Conservation (phyloP, 2,113 vertebrate species). For the Sander vitreus region DNA sequence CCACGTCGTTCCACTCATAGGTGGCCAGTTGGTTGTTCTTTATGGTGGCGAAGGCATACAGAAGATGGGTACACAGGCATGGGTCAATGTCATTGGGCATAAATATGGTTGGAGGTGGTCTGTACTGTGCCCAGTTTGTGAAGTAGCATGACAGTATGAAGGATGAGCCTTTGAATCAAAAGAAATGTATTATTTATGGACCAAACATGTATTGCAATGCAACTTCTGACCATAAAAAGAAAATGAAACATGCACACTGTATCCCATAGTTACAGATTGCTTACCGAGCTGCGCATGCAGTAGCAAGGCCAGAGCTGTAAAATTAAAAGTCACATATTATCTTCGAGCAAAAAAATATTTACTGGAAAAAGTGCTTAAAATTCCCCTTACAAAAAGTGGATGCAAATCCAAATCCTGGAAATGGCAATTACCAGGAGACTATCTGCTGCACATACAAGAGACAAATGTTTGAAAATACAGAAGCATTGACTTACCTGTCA, state of each 20-base stretch:
- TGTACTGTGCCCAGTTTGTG: conserved; percentile 79
- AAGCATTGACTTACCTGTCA: conserved; percentile 59
- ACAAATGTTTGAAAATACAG: background rate
- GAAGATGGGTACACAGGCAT: conserved; percentile 75
- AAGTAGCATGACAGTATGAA: conserved; percentile 81
- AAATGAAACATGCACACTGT: background rate
- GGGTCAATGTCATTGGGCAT: conserved; percentile 69
- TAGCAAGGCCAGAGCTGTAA: conserved; percentile 68
- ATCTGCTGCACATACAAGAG: background rate
- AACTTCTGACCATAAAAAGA: background rate
- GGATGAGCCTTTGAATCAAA: conserved; percentile 68
- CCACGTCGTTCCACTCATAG: conserved; percentile 70
- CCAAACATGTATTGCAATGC: background rate
- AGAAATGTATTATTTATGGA: background rate
- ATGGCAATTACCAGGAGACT: background rate
- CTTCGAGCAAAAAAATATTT: background rate
- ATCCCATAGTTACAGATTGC: conserved; percentile 11
- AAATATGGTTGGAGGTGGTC: conserved; percentile 64
- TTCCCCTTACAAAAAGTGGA: background rate
- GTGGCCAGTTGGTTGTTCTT: conserved; percentile 68
- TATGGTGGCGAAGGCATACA: conserved; percentile 77
- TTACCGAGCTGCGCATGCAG: conserved; percentile 74
- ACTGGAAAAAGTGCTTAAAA: background rate
- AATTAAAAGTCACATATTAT: conserved; percentile 25
- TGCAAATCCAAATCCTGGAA: conserved; percentile 4